Percentiles rank a stretch among this genome's conserved stretches.
These are phyloP conservation scores for Rhadinocentrus ornatus DNA, from an alignment of 2,797 vertebrate species.

Conservation along the genomic window DNA sequence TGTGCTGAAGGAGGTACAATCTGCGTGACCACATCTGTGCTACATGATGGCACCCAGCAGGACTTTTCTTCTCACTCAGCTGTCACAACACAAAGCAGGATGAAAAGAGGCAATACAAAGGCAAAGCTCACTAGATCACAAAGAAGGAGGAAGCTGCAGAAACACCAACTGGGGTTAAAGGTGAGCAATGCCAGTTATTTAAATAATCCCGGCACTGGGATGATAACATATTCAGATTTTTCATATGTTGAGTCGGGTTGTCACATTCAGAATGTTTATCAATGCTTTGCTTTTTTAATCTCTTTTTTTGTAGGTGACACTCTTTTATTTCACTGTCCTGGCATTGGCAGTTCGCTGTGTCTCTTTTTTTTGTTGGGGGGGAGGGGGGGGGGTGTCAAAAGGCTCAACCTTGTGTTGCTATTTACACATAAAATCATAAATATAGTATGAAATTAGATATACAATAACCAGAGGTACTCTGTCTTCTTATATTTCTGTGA, in stretches of 20 bases:
- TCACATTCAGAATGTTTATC: too few species aligned
- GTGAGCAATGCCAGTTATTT: constrained; percentile 4
- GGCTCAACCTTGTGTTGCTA: too few species aligned
- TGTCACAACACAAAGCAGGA: constrained; percentile 73
- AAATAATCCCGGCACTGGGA: neutral
- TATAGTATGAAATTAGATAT: too few species aligned
- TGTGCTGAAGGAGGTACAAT: constrained; percentile 37
- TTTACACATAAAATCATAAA: too few species aligned
- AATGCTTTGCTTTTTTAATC: too few species aligned
- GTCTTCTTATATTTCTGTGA: too few species aligned
- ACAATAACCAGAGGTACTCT: too few species aligned
- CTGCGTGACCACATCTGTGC: constrained; percentile 48
- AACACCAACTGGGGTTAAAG: neutral
- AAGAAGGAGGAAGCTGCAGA: constrained; percentile 29
- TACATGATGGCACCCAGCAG: constrained; percentile 52
- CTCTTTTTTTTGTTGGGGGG: neutral
- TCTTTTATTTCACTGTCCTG: neutral
- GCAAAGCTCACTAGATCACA: constrained; percentile 4
- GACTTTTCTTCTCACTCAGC: constrained; percentile 57
- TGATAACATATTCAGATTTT: neutral
- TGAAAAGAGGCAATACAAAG: constrained; percentile 40
- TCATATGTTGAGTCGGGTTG: too few species aligned
- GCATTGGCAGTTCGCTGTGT: neutral
- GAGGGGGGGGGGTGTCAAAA: too few species aligned
- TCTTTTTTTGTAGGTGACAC: neutral